phyloP scores from a whole-genome alignment of 2,888 invertebrate genomes.

The Caenorhabditis sulstoni region DNA sequence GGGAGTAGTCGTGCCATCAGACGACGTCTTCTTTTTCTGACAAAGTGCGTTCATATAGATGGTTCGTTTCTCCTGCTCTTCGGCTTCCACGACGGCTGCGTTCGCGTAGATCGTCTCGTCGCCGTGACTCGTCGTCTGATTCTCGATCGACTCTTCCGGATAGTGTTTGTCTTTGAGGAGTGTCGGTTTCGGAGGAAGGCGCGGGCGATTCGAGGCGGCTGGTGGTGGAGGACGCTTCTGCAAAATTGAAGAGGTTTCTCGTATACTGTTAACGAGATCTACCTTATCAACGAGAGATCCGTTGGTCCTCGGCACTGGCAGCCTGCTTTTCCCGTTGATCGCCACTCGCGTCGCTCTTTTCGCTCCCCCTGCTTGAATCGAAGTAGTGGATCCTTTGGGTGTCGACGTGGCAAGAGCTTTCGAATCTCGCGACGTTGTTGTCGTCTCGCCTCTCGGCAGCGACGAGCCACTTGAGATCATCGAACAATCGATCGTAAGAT shows the following conservation, averaged over 20 bases:
- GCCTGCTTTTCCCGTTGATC: conserved; percentile 33
- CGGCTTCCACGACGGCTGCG: conserved; percentile 37
- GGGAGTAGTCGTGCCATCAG: not conserved
- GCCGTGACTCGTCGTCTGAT: conserved; percentile 11
- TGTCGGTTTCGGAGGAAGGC: conserved; percentile 52
- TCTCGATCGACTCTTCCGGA: conserved; percentile 15
- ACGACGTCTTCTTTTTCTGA: conserved; percentile 15
- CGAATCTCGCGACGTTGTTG: conserved; percentile 25
- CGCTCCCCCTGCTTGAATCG: conserved; percentile 16
- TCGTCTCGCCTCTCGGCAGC: conserved; percentile 3
- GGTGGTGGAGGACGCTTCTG: conserved; percentile 13
- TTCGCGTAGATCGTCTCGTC: conserved; percentile 59
- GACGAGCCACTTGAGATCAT: conserved; percentile 49
- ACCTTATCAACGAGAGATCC: conserved; percentile 43
- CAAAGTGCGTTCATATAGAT: conserved; percentile 44
- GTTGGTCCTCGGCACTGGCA: conserved; percentile 52
- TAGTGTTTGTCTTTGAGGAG: conserved; percentile 31
- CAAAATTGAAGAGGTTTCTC: not conserved
- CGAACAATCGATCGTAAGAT: conserved; percentile 60
- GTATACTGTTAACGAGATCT: not conserved
- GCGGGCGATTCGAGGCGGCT: conserved; percentile 29
- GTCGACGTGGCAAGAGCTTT: conserved; percentile 51
- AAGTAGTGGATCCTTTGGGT: conserved; percentile 44
- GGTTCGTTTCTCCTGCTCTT: conserved; percentile 16
- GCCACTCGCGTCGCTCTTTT: conserved; percentile 30